phyloP scores from a whole-genome alignment of 2,888 invertebrate species.

The Mesoligia furuncula region DNA sequence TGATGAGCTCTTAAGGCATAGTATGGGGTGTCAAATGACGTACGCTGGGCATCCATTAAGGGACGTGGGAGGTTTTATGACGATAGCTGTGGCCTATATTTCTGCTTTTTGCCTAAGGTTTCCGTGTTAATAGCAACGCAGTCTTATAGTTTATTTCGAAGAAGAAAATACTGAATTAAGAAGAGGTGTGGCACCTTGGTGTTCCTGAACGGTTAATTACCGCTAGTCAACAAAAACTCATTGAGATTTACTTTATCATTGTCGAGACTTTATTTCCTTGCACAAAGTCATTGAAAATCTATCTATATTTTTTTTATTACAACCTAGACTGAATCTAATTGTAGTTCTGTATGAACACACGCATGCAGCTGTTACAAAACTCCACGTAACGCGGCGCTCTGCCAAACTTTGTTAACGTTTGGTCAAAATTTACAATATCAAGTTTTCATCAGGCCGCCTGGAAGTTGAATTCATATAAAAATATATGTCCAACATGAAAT shows the following conservation, averaged over 20 bases:
- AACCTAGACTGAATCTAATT: constrained; percentile 52
- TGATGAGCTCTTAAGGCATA: constrained; percentile 61
- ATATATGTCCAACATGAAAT: constrained; percentile 65
- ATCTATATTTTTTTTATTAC: constrained; percentile 32
- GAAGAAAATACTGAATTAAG: background rate
- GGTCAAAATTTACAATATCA: constrained; percentile 62
- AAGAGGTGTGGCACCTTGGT: background rate
- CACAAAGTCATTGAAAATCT: constrained; percentile 24
- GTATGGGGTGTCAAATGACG: constrained; percentile 62
- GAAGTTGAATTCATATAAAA: constrained; percentile 68
- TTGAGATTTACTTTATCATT: background rate
- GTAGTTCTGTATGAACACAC: constrained; percentile 40
- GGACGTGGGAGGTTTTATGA: constrained; percentile 18
- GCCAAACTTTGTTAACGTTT: constrained; percentile 64
- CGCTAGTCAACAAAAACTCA: background rate
- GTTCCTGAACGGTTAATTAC: background rate
- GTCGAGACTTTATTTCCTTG: background rate
- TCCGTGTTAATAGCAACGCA: background rate
- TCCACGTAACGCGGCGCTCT: constrained; percentile 59
- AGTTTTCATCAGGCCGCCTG: constrained; percentile 70
- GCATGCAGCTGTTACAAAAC: constrained; percentile 64
- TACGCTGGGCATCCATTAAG: constrained; percentile 28
- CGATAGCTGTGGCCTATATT: background rate
- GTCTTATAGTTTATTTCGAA: background rate
- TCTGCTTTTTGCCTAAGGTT: background rate